Conservation (phyloP, 35 echinoderm and acorn worm species). For the Hemicentrotus pulcherrimus region DNA sequence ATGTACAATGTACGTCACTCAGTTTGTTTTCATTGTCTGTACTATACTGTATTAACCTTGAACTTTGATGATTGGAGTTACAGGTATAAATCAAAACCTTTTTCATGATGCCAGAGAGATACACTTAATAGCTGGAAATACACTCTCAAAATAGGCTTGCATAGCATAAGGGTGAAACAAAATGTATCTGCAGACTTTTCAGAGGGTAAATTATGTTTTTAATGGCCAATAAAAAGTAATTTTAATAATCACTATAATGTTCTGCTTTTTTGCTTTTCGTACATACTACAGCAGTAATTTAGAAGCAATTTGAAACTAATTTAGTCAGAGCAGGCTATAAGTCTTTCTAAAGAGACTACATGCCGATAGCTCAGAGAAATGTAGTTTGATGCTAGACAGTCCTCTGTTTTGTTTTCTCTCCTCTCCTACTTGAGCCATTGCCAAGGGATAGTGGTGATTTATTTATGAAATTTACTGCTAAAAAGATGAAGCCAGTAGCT, state of each 20-base stretch:
- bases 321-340: background rate
- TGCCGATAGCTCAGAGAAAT: background rate
- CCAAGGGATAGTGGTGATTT: background rate
- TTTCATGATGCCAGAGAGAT: background rate
- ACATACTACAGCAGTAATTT: too few species aligned
- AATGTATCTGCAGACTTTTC: background rate
- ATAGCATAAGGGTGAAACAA: background rate
- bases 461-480: background rate
- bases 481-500: background rate
- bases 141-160: background rate
- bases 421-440: background rate
- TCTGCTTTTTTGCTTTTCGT: too few species aligned
- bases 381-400: background rate
- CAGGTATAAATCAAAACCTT: background rate
- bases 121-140: background rate
- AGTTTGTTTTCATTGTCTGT: background rate
- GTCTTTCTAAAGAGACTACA: background rate
- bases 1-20: background rate
- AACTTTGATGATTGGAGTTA: background rate
- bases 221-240: too few species aligned
- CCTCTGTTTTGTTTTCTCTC: background rate
- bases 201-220: too few species aligned
- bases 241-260: too few species aligned
- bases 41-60: background rate
- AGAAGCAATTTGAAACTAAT: too few species aligned